Evolutionary conservation across 2,797 vertebrate species (phyloP).

Genomic region (Sarcophilus harrisii): DNA sequence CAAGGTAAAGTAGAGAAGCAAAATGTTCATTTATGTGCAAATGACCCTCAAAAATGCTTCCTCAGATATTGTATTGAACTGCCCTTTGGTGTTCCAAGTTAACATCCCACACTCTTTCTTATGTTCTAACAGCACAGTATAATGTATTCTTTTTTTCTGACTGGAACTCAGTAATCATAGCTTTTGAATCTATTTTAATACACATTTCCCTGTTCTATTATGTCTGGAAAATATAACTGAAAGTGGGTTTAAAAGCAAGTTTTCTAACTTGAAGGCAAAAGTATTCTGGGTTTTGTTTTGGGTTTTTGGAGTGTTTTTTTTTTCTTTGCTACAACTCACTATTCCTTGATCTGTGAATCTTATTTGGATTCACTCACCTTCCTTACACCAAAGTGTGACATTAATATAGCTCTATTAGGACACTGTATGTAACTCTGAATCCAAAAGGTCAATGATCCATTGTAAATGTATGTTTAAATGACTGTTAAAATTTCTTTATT

Average conservation of each 20-base stretch:
- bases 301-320: background rate
- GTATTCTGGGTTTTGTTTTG: background rate
- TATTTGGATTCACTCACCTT: slow-evolving; percentile 17
- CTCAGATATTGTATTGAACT: background rate
- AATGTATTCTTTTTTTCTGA: slow-evolving; percentile 39
- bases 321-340: slow-evolving; percentile 9
- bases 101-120: background rate
- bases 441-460: slow-evolving; percentile 38
- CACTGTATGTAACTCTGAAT: slow-evolving; percentile 39
- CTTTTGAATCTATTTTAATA: slow-evolving; percentile 50
- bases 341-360: background rate
- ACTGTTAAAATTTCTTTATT: slow-evolving; percentile 33
- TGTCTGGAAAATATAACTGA: slow-evolving; percentile 38
- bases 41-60: slow-evolving; percentile 57
- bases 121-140: background rate
- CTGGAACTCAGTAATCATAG: slow-evolving; percentile 21
- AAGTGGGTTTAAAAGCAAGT: background rate
- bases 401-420: slow-evolving; percentile 34
- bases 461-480: slow-evolving; percentile 61
- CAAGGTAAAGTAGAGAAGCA: slow-evolving; percentile 8
- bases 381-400: slow-evolving; percentile 15
- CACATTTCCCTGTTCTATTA: slow-evolving; percentile 40
- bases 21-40: slow-evolving; percentile 61
- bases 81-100: slow-evolving; percentile 1
- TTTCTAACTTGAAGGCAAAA: background rate